phyloP scores from a whole-genome alignment of 2,888 invertebrate species.

The Mechanitis mazaeus region DNA sequence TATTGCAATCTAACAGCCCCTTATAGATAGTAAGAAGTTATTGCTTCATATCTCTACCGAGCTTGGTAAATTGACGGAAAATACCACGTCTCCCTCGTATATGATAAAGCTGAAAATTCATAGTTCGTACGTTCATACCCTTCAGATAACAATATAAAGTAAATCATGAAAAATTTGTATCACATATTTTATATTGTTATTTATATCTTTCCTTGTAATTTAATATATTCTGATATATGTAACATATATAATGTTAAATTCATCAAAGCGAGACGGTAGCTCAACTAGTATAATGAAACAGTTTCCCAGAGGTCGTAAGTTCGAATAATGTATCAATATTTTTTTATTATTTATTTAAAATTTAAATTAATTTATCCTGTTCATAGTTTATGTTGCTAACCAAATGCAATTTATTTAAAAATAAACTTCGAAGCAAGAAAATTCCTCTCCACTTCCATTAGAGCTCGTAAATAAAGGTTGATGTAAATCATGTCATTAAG shows the following conservation, averaged over 20 bases:
- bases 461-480: conserved; percentile 49
- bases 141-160: no score
- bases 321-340: no score
- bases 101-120: conserved; percentile 50
- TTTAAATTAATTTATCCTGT: no score
- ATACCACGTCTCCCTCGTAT: conserved; percentile 51
- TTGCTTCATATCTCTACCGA: conserved; percentile 51
- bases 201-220: no score
- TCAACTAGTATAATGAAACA: no score
- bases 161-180: no score
- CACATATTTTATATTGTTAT: no score
- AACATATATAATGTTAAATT: no score
- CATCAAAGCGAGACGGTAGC: no score
- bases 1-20: conserved; percentile 59
- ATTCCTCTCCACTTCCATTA: conserved; percentile 39
- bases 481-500: conserved; percentile 63
- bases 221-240: no score
- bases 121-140: conserved; percentile 37
- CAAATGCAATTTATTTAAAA: conserved; percentile 1
- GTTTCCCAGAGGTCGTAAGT: no score
- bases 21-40: conserved; percentile 56
- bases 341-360: no score
- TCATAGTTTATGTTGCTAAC: neutral
- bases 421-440: conserved; percentile 5
- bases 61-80: conserved; percentile 57